These are phyloP conservation scores for Epinephelus fuscoguttatus DNA, from an alignment of 2,113 vertebrate species.

Conservation along the genomic window DNA sequence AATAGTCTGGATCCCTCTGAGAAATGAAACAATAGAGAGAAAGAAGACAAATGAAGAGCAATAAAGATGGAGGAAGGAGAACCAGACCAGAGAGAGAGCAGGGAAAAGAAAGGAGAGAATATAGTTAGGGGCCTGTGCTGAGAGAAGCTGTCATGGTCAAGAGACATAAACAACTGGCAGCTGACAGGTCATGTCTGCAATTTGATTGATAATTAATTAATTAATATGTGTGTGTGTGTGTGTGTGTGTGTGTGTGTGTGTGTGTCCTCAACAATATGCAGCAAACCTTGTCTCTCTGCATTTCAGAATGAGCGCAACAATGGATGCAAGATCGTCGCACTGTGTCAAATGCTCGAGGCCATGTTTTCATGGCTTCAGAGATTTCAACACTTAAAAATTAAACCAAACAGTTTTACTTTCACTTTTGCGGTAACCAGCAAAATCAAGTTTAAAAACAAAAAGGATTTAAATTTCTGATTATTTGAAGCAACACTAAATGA, in stretches of 20 bases:
- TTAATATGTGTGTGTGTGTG: background rate
- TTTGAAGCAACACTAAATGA: background rate
- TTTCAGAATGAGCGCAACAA: background rate
- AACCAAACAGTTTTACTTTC: background rate
- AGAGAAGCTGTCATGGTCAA: constrained; percentile 20
- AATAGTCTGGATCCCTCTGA: constrained; percentile 97
- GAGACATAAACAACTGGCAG: constrained; percentile 7
- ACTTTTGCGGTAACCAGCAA: background rate
- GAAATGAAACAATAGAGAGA: constrained; percentile 28
- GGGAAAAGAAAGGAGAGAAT: background rate
- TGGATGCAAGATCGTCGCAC: background rate
- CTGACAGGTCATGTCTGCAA: constrained; percentile 2
- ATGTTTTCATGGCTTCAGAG: background rate
- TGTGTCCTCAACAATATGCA: background rate
- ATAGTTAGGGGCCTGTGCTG: constrained; percentile 32
- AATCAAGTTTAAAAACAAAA: background rate
- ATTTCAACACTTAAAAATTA: background rate
- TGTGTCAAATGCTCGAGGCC: background rate
- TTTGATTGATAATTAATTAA: background rate
- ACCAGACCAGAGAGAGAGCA: background rate
- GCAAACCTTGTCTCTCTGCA: background rate
- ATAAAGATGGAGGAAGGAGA: background rate
- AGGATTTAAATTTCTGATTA: background rate
- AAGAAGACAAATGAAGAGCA: background rate
- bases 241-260: constrained; percentile 6